Conservation (phyloP, 2,888 invertebrate species). For the Hypena proboscidalis region DNA sequence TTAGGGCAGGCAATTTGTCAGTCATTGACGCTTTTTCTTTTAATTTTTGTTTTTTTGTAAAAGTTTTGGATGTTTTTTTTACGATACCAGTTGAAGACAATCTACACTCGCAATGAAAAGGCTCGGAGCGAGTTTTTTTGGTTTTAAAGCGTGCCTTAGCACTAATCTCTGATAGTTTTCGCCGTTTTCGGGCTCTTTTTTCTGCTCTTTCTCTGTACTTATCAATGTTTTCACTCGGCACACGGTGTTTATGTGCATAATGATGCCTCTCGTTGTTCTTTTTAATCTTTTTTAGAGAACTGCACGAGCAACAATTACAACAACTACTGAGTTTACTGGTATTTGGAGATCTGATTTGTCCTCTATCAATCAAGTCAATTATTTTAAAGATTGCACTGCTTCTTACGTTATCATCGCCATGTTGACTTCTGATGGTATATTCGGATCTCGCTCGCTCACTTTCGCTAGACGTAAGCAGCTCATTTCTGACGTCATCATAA, state of each 20-base stretch:
- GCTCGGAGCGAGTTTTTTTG: conserved; percentile 48
- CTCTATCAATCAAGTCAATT: conserved; percentile 52
- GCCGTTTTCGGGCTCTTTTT: conserved; percentile 26
- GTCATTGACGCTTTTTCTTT: conserved; percentile 5
- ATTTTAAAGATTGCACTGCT: conserved; percentile 43
- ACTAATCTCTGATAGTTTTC: conserved; percentile 24
- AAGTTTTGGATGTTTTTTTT: conserved; percentile 19
- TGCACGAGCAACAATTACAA: conserved; percentile 52
- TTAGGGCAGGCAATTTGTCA: conserved; percentile 29
- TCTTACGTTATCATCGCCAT: conserved; percentile 30
- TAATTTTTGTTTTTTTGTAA: conserved; percentile 9
- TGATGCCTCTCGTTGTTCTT: conserved; percentile 29
- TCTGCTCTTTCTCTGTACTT: conserved; percentile 28
- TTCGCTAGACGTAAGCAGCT: conserved; percentile 47
- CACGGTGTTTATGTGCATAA: conserved; percentile 22
- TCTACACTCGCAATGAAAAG: conserved; percentile 55
- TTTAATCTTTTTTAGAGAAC: conserved; percentile 36
- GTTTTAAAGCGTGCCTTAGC: conserved; percentile 36
- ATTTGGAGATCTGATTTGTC: conserved; percentile 41
- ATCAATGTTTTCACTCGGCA: conserved; percentile 30
- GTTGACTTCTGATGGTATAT: conserved; percentile 21
- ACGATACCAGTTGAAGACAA: conserved; percentile 41
- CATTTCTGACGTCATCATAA: conserved; percentile 57
- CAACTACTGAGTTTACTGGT: conserved; percentile 44
- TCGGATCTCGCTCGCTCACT: conserved; percentile 32